Percentiles rank a stretch among this genome's conserved stretches.
Evolutionary conservation across 2,888 invertebrate species (phyloP).

Genomic region (Tenthredo mesomela): DNA sequence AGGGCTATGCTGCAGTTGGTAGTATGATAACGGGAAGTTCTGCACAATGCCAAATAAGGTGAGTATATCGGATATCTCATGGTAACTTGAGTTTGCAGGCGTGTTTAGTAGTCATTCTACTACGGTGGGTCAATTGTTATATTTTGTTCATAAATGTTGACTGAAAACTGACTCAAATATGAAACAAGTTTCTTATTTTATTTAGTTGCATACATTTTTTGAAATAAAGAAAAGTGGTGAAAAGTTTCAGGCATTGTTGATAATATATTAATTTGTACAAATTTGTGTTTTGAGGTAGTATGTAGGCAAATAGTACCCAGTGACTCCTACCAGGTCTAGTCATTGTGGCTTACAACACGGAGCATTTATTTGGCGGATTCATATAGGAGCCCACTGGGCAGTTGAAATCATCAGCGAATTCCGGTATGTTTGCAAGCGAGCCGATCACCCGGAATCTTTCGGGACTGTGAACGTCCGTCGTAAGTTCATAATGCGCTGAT

Average conservation of each 20-base stretch:
- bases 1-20: too few relatives aligned
- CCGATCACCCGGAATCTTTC: constrained; percentile 83
- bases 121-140: too few relatives aligned
- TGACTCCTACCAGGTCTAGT: neutral
- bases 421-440: constrained; percentile 82
- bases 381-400: constrained; percentile 82
- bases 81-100: neutral
- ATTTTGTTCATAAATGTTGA: too few relatives aligned
- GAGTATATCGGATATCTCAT: neutral
- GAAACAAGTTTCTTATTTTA: neutral
- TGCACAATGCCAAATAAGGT: too few relatives aligned
- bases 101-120: neutral
- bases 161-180: neutral
- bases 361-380: constrained; percentile 83
- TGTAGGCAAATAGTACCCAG: neutral
- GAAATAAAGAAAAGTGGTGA: neutral
- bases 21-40: too few relatives aligned
- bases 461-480: constrained; percentile 89
- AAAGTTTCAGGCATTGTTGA: neutral
- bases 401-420: constrained; percentile 83
- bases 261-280: neutral
- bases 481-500: constrained; percentile 88
- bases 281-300: neutral
- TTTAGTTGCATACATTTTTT: neutral
- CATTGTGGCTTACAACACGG: constrained; percentile 80